Evolutionary conservation across 2,113 vertebrate species (phyloP).

Genomic region (Oreochromis aureus): DNA sequence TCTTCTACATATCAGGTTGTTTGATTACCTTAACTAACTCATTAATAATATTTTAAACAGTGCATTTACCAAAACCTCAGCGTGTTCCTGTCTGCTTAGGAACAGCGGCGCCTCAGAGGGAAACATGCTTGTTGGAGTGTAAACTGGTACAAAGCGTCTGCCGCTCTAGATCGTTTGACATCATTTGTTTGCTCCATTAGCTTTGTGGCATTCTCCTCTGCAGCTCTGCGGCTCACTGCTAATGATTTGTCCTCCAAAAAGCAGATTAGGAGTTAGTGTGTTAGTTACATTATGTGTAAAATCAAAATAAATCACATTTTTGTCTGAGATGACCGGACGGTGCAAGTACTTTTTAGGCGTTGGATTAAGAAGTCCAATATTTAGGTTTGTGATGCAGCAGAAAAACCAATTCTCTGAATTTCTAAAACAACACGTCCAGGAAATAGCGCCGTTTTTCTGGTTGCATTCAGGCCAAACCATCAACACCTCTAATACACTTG

Average conservation of each 20-base stretch:
- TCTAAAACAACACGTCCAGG: not conserved
- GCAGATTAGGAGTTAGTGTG: conserved; percentile 8
- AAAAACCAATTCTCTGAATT: not conserved
- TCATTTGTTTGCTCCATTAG: conserved; percentile 56
- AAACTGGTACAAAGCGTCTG: not conserved
- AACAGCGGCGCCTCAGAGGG: not conserved
- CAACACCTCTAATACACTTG: not conserved
- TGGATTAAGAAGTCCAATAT: not conserved
- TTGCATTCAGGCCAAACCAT: not conserved
- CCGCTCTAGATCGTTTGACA: conserved; percentile 33
- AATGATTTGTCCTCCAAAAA: conserved; percentile 44
- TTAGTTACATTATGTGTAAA: not conserved
- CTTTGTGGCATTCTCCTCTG: conserved; percentile 41
- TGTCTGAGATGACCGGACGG: not conserved
- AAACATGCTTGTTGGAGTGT: not conserved
- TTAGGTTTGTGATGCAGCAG: not conserved
- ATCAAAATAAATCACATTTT: conserved; percentile 33
- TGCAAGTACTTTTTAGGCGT: not conserved
- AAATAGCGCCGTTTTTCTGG: not conserved
- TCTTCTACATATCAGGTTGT: not conserved
- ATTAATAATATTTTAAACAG: not conserved
- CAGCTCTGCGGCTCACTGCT: conserved; percentile 7
- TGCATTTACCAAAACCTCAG: not conserved
- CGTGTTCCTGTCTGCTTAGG: not conserved
- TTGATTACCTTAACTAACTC: not conserved